Base-by-base conservation (phyloP, 2,797 vertebrate genomes). In the Myotis planiceps region DNA sequence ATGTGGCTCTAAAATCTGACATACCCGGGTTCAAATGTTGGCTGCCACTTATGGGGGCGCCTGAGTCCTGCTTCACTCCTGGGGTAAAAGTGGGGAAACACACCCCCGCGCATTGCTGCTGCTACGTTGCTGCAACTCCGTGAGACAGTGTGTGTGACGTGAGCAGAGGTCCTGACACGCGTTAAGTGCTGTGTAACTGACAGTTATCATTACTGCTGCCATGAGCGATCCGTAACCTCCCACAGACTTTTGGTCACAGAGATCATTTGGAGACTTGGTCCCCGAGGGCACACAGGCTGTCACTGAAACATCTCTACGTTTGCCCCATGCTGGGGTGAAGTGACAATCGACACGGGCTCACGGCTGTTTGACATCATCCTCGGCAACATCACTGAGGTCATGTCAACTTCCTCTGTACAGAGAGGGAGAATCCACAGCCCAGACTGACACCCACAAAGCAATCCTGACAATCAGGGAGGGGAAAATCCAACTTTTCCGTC, bases 301-400 rank as follows among this genome's bases (percentile, higher is more conserved):
- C 90, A 82, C 27, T 13, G 72, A 68, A 88, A 84, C 83, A 92
- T 58, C 90, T 75, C 84, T 60, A 66, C 79, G 14, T 47, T 37
- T 72, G 58, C 10, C 76, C 68, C 42, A 81, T 4, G 15, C 60
- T 81, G 55, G 51, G 80, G 37, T 65, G 68, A 94, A 80, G 86
- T 39, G 87, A 86, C 81, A 45, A 55, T 34, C 0, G 1, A 49
- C 42, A n/a, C 1, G 19, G 68, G 80, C 29, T 53, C 34, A 19
- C 23, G 83, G 69, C 76, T 66, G 72, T 74, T 49, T n/a, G 39
- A 69, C 27, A 81, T 37, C 53, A 82, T 12, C 49, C 82, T 90
- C 65, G 47, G 34, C 21, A 81, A 51, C 63, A 76, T 71, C 84
- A 19, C 32, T 69, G 82, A 89, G 60, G 32, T 32, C 82, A 16